Conservation (phyloP, 2,797 vertebrate species). For the Psittacula echo region DNA sequence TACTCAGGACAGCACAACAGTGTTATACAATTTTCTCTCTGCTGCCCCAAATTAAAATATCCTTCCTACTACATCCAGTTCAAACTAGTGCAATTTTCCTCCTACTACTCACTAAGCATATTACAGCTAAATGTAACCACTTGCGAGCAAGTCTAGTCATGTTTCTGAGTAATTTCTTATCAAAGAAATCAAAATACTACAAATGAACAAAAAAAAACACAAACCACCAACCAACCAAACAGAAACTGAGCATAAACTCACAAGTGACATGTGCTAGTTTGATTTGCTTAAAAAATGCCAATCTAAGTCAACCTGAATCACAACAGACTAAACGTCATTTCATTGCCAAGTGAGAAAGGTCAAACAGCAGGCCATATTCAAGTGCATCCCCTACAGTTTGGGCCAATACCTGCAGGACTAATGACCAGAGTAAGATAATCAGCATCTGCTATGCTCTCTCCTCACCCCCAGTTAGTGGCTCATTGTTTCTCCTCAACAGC, state of each 20-base stretch:
- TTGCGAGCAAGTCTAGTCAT: neutral
- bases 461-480: neutral
- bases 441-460: neutral
- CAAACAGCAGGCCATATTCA: neutral
- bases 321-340: neutral
- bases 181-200: neutral
- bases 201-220: neutral
- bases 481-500: neutral
- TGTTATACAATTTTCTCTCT: conserved; percentile 52
- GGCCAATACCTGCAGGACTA: neutral
- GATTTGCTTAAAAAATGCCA: neutral
- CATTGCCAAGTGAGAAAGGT: neutral
- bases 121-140: neutral
- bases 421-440: neutral
- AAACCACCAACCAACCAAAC: neutral
- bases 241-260: neutral
- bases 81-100: neutral
- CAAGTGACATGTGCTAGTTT: neutral
- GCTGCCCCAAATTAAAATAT: conserved; percentile 28
- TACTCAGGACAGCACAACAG: conserved; percentile 52
- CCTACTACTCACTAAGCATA: neutral
- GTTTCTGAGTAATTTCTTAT: neutral
- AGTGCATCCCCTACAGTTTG: neutral
- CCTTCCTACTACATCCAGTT: conserved; percentile 19
- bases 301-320: neutral